Base-by-base conservation (phyloP, 2,888 invertebrate species). In the Pristionchus exspectatus region DNA sequence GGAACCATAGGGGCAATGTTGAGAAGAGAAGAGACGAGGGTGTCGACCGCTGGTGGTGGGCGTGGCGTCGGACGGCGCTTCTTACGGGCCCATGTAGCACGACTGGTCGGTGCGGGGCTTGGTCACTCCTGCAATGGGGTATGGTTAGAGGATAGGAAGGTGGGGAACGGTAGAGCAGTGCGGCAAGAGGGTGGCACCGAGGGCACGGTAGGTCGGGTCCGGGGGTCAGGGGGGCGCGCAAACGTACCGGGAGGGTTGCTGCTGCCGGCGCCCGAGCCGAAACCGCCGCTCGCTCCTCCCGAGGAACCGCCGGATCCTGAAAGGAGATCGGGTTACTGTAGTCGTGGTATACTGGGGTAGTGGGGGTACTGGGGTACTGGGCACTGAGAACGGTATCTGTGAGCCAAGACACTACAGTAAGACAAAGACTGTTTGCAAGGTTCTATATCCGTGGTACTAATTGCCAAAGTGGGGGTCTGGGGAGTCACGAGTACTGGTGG, bases 61-160 rank as follows among this genome's bases (percentile, higher is more conserved):
- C 10, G 44, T 50, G 44, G 3, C 12, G 44, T n/a, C 9, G 44
- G 44, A 50, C 44, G 44, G 44, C 33, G 38, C 38, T 38, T 38
- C 38, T 72, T 72, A 72, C 16, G 69, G 69, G 30, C 69, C 69
- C 69, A 81, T 44, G 81, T 81, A 81, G 81, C 81, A 81, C n/a
- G 81, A 81, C 81, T 81, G 81, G 50, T 81, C 81, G 81, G 81
- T 81, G 81, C 81, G 50, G 81, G 81, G 81, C 81, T 81, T 81
- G 81, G 81, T 81, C 69, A 44, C 38, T 44, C 77, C 74, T 18
- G 59, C 18, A 59, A 24, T 18, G 69, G 30, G 69, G 10, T 2
- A 5, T n/a, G 30, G 27, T 24, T 24, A 27, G 72, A 38, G 18
- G 38, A 72, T 18, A n/a, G 72, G 72, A 38, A 72, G 9, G 12